These are phyloP conservation scores for Leptarthrus brevirostris DNA, from an alignment of 2,888 invertebrate species.

Conservation along the genomic window DNA sequence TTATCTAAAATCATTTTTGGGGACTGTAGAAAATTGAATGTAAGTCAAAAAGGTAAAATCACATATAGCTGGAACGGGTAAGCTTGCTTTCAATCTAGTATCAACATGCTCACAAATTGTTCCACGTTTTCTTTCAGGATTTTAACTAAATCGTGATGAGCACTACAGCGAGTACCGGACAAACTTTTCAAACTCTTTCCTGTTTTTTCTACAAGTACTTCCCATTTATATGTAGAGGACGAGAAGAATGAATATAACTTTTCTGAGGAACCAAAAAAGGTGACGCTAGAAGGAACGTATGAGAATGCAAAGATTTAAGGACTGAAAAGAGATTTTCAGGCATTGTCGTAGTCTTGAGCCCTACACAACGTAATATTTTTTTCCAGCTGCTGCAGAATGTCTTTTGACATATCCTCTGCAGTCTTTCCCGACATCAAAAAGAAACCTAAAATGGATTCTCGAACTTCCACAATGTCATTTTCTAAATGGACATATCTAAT, in stretches of 20 bases:
- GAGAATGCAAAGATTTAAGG: conserved; percentile 5
- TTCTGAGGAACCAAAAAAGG: no score
- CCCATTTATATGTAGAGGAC: conserved; percentile 16
- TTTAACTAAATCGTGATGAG: conserved; percentile 2
- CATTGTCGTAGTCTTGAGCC: conserved; percentile 55
- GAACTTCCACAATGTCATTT: conserved; percentile 14
- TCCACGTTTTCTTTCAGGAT: conserved; percentile 20
- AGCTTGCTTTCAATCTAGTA: conserved; percentile 30
- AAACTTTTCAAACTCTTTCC: conserved; percentile 26
- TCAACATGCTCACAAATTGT: conserved; percentile 19
- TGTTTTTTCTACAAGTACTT: conserved; percentile 24
- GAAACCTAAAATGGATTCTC: conserved; percentile 9
- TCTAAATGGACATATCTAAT: conserved; percentile 32
- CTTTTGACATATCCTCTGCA: conserved; percentile 15
- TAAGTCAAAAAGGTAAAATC: no score
- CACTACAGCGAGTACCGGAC: conserved; percentile 3
- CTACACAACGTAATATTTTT: conserved; percentile 52
- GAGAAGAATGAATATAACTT: no score
- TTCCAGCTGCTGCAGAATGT: conserved; percentile 48
- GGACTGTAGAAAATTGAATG: no score
- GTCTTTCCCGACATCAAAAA: no score
- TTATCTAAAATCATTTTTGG: no score
- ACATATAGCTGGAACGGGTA: conserved; percentile 22
- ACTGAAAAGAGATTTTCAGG: conserved; percentile 53
- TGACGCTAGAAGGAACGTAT: no score